A percentile compares a stretch with the other conserved stretches of the same genome.
Conservation (phyloP, 2,113 vertebrate genomes). For the Ptychochromis oligacanthus region DNA sequence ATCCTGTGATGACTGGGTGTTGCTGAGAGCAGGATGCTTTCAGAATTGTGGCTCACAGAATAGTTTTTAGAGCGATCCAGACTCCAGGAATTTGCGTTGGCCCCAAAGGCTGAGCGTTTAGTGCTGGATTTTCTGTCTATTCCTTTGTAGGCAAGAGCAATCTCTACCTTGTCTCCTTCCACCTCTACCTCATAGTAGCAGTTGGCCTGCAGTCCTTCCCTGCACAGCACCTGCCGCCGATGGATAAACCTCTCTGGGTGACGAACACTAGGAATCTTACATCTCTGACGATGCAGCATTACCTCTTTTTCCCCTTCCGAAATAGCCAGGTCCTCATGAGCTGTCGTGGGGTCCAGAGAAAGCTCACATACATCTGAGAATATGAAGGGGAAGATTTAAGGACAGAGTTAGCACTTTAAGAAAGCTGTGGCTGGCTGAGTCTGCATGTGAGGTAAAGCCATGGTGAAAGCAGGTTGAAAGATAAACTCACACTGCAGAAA, state of each 20-base stretch:
- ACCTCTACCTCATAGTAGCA: slow-evolving; percentile 74
- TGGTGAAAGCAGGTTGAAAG: not conserved
- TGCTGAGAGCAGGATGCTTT: slow-evolving; percentile 26
- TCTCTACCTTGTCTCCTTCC: slow-evolving; percentile 56
- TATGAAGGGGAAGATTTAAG: not conserved
- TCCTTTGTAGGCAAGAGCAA: slow-evolving; percentile 62
- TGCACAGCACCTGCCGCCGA: slow-evolving; percentile 66
- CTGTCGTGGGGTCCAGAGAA: slow-evolving; percentile 58
- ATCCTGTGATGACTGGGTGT: slow-evolving; percentile 22
- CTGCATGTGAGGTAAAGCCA: not conserved
- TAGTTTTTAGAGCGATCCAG: slow-evolving; percentile 57
- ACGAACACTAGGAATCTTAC: not conserved
- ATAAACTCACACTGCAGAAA: slow-evolving; percentile 66
- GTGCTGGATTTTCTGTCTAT: slow-evolving; percentile 50
- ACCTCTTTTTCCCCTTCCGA: slow-evolving; percentile 40
- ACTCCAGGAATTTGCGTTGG: slow-evolving; percentile 62
- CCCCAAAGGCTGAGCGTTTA: slow-evolving; percentile 53
- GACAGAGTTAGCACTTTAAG: not conserved
- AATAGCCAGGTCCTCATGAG: slow-evolving; percentile 49
- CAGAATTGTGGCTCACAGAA: slow-evolving; percentile 52
- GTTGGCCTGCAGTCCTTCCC: slow-evolving; percentile 50
- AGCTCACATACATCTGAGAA: slow-evolving; percentile 62
- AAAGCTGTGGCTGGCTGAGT: not conserved
- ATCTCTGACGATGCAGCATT: not conserved
- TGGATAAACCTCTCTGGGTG: slow-evolving; percentile 39